A percentile compares a stretch with the other conserved stretches of the same genome.
Evolutionary conservation across 2,888 invertebrate genomes (phyloP).

Genomic region (Chesias legatella): DNA sequence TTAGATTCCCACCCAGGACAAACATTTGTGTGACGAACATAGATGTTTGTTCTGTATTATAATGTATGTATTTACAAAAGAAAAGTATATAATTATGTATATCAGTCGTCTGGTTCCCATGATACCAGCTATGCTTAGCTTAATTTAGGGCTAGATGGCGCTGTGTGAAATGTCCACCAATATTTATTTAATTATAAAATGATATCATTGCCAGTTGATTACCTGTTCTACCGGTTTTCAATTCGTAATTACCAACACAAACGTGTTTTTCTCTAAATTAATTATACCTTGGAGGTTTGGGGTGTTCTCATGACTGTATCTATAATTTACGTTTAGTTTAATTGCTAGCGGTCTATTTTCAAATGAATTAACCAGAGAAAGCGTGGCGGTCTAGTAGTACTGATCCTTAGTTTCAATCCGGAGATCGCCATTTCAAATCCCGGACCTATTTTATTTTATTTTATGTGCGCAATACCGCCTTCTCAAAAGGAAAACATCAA

Average conservation of each 20-base stretch:
- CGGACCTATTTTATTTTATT: no score
- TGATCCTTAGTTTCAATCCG: no score
- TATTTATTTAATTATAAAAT: constrained; percentile 1
- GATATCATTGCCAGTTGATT: constrained; percentile 12
- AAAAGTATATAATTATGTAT: no score
- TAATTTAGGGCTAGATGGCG: neutral
- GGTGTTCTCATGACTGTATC: neutral
- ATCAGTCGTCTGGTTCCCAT: no score
- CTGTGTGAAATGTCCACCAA: constrained; percentile 1
- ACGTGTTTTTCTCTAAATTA: constrained; percentile 5
- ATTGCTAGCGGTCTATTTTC: constrained; percentile 2
- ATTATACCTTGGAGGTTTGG: neutral
- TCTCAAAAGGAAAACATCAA: no score
- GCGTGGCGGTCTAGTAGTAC: no score
- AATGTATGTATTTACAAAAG: no score
- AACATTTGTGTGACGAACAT: no score
- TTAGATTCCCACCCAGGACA: no score
- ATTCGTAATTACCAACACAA: constrained; percentile 1
- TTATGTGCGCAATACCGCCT: no score
- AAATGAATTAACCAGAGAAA: neutral
- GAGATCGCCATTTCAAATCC: no score
- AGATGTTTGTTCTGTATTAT: no score
- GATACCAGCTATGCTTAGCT: constrained; percentile 7
- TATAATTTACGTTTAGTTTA: constrained; percentile 5
- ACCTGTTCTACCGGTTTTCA: constrained; percentile 9